phyloP scores from a whole-genome alignment of 2,797 vertebrate species.

The Muscicapa comitata region DNA sequence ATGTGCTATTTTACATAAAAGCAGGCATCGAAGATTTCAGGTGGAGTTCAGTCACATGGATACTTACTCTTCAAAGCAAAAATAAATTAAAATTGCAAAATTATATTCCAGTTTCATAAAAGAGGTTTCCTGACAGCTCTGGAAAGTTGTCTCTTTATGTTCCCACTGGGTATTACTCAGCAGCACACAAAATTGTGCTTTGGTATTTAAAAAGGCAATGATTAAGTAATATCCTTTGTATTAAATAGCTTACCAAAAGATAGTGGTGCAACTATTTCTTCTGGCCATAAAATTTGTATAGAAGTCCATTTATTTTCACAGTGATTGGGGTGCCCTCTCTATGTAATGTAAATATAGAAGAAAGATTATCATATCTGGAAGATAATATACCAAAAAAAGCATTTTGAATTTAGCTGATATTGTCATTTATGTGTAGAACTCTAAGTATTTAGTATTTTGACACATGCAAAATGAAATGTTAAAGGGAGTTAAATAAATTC shows the following conservation, averaged over 20 bases:
- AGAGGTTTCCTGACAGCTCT: neutral
- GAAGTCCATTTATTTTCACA: neutral
- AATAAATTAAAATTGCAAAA: constrained; percentile 3
- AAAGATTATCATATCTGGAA: neutral
- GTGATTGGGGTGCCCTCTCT: neutral
- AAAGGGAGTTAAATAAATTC: neutral
- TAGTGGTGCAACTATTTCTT: neutral
- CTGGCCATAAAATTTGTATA: neutral
- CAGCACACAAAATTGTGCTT: neutral
- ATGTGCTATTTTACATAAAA: neutral
- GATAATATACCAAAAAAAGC: neutral
- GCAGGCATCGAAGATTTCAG: neutral
- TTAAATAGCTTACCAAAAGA: neutral
- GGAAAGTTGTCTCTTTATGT: neutral
- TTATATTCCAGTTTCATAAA: neutral
- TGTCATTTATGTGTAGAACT: neutral
- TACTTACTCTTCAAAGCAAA: neutral
- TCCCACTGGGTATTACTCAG: neutral
- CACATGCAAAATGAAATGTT: neutral
- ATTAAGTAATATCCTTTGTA: neutral
- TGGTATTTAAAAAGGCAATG: neutral
- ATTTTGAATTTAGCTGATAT: neutral
- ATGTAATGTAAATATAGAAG: neutral
- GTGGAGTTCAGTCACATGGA: neutral
- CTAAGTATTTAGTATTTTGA: neutral